Evolutionary conservation across 2,113 vertebrate genomes (phyloP), one percentile per base, ranked within the genome.

Genomic region (Mesocricetus auratus): DNA sequence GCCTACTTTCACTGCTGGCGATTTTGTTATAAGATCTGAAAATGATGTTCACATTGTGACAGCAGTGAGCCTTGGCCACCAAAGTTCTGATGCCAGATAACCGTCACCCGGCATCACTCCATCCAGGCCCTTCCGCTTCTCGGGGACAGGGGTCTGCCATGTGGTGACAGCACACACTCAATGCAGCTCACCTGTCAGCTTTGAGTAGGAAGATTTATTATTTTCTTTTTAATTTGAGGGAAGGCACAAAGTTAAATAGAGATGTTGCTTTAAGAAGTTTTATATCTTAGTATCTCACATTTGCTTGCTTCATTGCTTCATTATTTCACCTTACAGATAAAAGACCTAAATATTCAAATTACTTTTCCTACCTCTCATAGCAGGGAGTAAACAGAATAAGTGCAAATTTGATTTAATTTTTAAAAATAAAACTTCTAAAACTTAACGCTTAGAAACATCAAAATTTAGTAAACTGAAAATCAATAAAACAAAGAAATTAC

Each of bases 271-370:
- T 50, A 53, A 53, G 66, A 88, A 47, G 56, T 86, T 62, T 69
- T 53, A 36, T 53, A 92, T 60, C 47, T 74, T 29, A 85, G n/a
- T 47, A 77, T 62, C 60, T 92, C 81, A 66, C 21, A 77, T 42
- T 53, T 78, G 4, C 6, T 81, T 89, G 42, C 22, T 83, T 88
- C 19, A 39, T 81, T 89, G 42, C 22, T 83, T 88, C 19, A 39
- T 77, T 95, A 78, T 60, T 94, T 87, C 81, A 86, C 86, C 21
- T 89, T 73, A 95, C 29, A 75, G 90, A 74, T 7, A 7, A 92
- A 85, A 87, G 26, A 73, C 13, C n/a, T 91, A 92, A 12, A 33
- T 39, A 94, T 69, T 58, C 31, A 85, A 81, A 93, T 36, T 47
- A 71, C 78, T 93, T 94, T 94, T 62, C 85, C 89, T 7, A 10